phyloP scores from a whole-genome alignment of 2,888 invertebrate species.

The Amiota mariae region DNA sequence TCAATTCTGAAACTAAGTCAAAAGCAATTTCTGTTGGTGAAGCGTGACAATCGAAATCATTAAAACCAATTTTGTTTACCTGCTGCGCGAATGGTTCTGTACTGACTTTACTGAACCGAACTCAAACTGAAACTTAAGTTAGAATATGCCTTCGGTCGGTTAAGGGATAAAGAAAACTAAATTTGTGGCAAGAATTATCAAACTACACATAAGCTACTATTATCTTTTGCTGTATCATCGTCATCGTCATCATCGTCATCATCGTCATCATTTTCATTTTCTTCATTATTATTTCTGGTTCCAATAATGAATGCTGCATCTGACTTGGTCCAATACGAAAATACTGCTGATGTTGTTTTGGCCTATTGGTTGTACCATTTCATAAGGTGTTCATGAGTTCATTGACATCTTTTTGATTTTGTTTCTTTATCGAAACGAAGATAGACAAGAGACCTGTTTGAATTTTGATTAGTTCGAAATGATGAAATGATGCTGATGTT shows the following conservation, averaged over 20 bases:
- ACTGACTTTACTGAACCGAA: too few relatives aligned
- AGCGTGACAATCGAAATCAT: constrained; percentile 18
- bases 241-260: background rate
- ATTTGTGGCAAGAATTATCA: too few relatives aligned
- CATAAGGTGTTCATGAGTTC: background rate
- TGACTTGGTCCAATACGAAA: too few relatives aligned
- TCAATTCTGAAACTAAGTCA: background rate
- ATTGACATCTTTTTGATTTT: background rate
- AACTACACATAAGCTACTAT: too few relatives aligned
- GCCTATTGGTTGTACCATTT: too few relatives aligned
- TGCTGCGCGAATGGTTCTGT: background rate
- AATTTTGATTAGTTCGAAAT: constrained; percentile 5
- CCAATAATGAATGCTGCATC: too few relatives aligned
- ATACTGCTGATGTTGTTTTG: too few relatives aligned
- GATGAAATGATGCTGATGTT: background rate
- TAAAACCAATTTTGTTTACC: constrained; percentile 8
- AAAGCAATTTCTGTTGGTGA: constrained; percentile 8
- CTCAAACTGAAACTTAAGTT: too few relatives aligned
- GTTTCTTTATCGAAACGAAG: background rate
- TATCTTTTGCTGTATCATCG: background rate
- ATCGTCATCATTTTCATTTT: background rate
- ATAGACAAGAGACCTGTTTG: background rate
- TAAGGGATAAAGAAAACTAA: too few relatives aligned
- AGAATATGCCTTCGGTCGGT: too few relatives aligned
- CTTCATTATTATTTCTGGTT: background rate